These are phyloP conservation scores for Vollenhovia emeryi DNA, from an alignment of 1,140 invertebrate species.

Conservation along the genomic window DNA sequence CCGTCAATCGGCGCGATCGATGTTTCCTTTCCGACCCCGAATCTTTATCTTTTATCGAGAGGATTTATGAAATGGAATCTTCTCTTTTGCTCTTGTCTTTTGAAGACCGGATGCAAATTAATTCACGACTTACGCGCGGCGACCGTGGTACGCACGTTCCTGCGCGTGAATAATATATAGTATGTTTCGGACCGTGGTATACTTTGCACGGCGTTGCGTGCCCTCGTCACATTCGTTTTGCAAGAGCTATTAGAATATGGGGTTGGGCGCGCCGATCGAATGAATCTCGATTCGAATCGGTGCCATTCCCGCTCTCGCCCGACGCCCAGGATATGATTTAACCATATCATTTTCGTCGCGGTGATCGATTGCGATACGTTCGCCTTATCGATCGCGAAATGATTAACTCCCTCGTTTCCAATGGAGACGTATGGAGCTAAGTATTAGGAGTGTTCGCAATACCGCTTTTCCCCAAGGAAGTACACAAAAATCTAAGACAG, in stretches of 20 bases:
- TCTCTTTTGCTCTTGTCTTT: neutral
- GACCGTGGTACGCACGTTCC: neutral
- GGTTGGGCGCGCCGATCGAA: conserved; percentile 33
- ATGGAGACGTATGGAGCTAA: neutral
- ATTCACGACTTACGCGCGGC: neutral
- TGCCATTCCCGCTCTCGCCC: neutral
- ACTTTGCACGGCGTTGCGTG: conserved; percentile 40
- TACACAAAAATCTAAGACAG: neutral
- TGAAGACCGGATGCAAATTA: neutral
- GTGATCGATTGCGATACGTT: conserved; percentile 32
- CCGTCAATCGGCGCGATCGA: neutral
- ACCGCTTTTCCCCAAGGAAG: neutral
- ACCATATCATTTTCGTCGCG: conserved; percentile 52
- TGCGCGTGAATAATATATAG: conserved; percentile 27
- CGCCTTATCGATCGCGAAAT: conserved; percentile 9
- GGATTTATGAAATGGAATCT: neutral
- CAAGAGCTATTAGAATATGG: conserved; percentile 34
- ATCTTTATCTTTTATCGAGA: neutral
- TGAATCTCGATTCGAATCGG: conserved; percentile 63
- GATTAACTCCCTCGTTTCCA: conserved; percentile 16
- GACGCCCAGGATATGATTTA: conserved; percentile 23
- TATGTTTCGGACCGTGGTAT: conserved; percentile 8
- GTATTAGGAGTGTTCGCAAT: neutral
- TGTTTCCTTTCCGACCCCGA: neutral
- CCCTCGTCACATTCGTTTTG: conserved; percentile 39